Evolutionary conservation across 1,140 invertebrate genomes (phyloP).

Genomic region (Trichonephila inaurata): DNA sequence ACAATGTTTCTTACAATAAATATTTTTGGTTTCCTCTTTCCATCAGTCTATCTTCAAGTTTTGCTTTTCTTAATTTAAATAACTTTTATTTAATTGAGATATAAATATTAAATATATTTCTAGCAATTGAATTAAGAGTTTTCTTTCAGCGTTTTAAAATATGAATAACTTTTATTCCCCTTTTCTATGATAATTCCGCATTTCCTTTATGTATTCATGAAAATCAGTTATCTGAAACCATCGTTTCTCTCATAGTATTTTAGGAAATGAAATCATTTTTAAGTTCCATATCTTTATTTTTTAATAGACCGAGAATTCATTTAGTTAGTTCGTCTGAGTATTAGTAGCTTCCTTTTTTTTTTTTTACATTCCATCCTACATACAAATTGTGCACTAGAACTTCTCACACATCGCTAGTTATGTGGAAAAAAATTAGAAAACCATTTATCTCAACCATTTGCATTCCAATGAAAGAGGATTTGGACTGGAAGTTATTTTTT

Average conservation of each 20-base stretch:
- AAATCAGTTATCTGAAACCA: background rate
- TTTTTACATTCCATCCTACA: background rate
- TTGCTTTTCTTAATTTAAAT: too few relatives aligned
- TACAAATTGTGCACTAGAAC: background rate
- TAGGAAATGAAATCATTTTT: background rate
- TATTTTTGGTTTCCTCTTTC: too few relatives aligned
- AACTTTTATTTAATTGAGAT: too few relatives aligned
- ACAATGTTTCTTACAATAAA: too few relatives aligned
- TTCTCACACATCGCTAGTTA: background rate
- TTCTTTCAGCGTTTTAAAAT: too few relatives aligned
- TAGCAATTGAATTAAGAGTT: too few relatives aligned
- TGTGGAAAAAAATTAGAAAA: background rate
- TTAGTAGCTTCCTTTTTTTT: background rate
- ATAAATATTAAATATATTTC: too few relatives aligned
- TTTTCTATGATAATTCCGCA: too few relatives aligned
- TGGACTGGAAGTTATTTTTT: background rate
- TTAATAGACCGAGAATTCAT: background rate
- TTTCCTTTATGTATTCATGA: background rate
- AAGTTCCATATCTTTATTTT: background rate
- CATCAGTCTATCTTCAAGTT: too few relatives aligned
- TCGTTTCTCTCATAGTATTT: background rate
- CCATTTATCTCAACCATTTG: slow-evolving; percentile 22
- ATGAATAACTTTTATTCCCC: too few relatives aligned
- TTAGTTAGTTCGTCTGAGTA: background rate
- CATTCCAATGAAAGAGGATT: slow-evolving; percentile 24